Percentiles rank a stretch among this genome's conserved stretches.
phyloP scores from a whole-genome alignment of 2,888 invertebrate species.

The Serrognathus titanus region DNA sequence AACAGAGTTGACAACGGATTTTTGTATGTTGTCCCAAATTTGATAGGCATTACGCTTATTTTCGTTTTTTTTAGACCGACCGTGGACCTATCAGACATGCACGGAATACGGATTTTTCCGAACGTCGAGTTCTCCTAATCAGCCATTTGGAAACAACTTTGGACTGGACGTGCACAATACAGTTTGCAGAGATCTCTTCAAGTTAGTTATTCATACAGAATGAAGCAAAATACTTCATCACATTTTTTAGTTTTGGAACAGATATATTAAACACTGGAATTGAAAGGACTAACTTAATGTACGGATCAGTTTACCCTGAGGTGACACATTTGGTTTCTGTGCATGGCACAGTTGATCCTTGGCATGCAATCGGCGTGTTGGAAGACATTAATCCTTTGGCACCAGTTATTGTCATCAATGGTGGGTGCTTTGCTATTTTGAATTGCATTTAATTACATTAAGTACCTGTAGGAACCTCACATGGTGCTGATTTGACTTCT shows the following conservation, averaged over 20 bases:
- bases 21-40: conserved; percentile 1
- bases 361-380: conserved; percentile 54
- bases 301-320: conserved; percentile 13
- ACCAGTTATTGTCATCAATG: conserved; percentile 31
- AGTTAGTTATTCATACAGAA: not conserved
- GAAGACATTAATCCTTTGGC: conserved; percentile 39
- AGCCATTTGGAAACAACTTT: conserved; percentile 58
- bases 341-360: conserved; percentile 54
- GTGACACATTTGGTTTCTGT: conserved; percentile 17
- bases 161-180: not conserved
- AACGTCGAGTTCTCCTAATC: conserved; percentile 59
- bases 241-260: conserved; percentile 8
- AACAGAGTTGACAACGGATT: conserved; percentile 6
- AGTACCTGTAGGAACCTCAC: conserved; percentile 27
- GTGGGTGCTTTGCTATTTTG: conserved; percentile 12
- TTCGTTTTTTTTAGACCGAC: conserved; percentile 45
- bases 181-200: too few relatives aligned
- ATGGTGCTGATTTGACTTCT: conserved; percentile 31
- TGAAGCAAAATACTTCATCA: not conserved
- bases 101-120: conserved; percentile 84
- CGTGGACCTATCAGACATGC: conserved; percentile 83
- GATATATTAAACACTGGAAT: conserved; percentile 13
- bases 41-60: not conserved
- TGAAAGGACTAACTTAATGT: conserved; percentile 14
- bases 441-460: not conserved